These are phyloP conservation scores for Catalaphyllia jardinei DNA, from an alignment of 64 coral and sea anemone genomes.

Conservation along the genomic window DNA sequence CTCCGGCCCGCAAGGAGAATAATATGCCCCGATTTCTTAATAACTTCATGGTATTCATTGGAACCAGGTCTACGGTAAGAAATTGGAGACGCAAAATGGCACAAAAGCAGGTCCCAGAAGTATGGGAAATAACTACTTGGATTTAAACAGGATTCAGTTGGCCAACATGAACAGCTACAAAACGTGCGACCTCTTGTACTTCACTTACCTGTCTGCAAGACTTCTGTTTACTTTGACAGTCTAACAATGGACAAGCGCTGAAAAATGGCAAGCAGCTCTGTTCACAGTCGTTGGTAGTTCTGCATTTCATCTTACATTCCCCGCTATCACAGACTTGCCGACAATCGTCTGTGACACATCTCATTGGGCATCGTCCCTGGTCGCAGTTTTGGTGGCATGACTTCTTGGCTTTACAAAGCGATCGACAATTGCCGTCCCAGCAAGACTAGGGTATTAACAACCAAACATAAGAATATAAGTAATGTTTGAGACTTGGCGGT, in stretches of 20 bases:
- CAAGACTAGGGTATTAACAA: neutral
- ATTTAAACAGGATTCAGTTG: too few species aligned
- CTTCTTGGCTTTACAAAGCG: slow-evolving; percentile 3
- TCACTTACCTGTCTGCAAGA: slow-evolving; percentile 34
- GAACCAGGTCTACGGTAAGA: too few species aligned
- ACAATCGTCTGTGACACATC: slow-evolving; percentile 1
- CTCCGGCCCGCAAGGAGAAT: too few species aligned
- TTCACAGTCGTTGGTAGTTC: neutral
- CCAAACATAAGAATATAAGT: neutral
- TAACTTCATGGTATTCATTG: too few species aligned
- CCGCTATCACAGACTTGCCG: neutral
- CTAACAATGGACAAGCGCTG: neutral
- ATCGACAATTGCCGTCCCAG: neutral
- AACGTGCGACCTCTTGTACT: neutral
- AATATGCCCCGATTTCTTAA: too few species aligned
- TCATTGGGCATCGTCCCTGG: neutral
- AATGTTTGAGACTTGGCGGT: too few species aligned
- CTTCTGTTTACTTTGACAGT: slow-evolving; percentile 25
- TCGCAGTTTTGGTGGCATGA: neutral
- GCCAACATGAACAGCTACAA: too few species aligned
- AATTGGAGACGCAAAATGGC: too few species aligned
- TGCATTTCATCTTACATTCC: slow-evolving; percentile 30
- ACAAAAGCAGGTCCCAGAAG: too few species aligned
- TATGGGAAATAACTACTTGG: too few species aligned
- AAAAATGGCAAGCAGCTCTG: neutral